Conservation (phyloP, 2,797 vertebrate species). For the Ara ararauna region DNA sequence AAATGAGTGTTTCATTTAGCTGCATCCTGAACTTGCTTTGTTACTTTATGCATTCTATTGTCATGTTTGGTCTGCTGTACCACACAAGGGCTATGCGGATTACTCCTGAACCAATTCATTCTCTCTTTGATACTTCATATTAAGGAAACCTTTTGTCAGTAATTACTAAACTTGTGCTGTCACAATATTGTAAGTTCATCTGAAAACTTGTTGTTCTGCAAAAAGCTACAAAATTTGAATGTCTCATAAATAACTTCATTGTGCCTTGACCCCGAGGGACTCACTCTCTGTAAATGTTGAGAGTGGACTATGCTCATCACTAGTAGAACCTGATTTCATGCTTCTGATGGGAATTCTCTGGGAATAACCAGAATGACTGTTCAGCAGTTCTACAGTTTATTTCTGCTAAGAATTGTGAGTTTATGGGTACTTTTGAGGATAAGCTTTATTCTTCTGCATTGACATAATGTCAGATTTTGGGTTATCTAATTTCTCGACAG, state of each 20-base stretch:
- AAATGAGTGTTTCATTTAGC: background rate
- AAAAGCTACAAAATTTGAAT: background rate
- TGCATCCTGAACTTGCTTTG: background rate
- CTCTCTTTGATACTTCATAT: background rate
- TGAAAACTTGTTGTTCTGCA: background rate
- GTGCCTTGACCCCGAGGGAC: background rate
- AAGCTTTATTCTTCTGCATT: background rate
- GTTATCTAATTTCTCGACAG: background rate
- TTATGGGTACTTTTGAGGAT: background rate
- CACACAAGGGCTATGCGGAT: background rate
- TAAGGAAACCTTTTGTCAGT: background rate
- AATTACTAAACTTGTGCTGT: background rate
- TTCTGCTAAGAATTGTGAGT: background rate
- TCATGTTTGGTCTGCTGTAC: background rate
- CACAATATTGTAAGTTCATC: background rate
- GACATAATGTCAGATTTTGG: background rate
- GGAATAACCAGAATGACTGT: background rate
- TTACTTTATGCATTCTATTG: background rate
- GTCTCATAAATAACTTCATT: background rate
- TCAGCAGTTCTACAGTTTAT: background rate
- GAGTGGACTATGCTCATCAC: background rate
- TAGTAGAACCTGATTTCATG: background rate
- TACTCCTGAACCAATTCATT: background rate
- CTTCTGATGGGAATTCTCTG: background rate
- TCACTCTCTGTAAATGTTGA: background rate